Conservation (phyloP, 2,797 vertebrate species). For the Salarias fasciatus region DNA sequence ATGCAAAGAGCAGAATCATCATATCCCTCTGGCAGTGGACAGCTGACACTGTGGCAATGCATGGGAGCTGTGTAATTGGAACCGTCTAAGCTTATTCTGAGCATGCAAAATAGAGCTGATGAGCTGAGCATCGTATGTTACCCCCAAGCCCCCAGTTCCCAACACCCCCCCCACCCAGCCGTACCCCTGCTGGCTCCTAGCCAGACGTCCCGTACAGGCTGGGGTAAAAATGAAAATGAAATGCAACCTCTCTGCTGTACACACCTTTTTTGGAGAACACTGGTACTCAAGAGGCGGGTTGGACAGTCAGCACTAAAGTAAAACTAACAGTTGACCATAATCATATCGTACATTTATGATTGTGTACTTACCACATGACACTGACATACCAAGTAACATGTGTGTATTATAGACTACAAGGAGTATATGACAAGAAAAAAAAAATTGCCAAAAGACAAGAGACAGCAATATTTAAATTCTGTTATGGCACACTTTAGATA, state of each 20-base stretch:
- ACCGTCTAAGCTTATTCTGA: conserved; percentile 79
- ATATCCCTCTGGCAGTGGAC: conserved; percentile 74
- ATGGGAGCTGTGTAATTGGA: conserved; percentile 81
- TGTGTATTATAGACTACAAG: background rate
- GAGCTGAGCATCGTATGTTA: conserved; percentile 73
- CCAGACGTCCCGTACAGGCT: conserved; percentile 43
- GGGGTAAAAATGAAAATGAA: conserved; percentile 76
- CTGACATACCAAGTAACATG: conserved; percentile 2
- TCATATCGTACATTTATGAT: conserved; percentile 30
- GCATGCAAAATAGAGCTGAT: conserved; percentile 79
- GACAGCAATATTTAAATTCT: background rate
- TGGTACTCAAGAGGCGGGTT: conserved; percentile 44
- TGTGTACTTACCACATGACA: conserved; percentile 1
- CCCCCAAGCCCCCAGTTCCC: conserved; percentile 63
- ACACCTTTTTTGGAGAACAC: conserved; percentile 75
- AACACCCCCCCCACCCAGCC: conserved; percentile 58
- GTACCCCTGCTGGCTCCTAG: conserved; percentile 40
- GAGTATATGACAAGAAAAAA: background rate
- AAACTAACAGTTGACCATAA: conserved; percentile 46
- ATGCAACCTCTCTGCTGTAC: conserved; percentile 49
- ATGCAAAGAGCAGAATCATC: conserved; percentile 82
- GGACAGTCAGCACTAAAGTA: conserved; percentile 39
- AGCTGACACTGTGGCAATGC: conserved; percentile 82
- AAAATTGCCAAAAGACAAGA: background rate
- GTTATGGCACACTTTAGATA: no score